These are phyloP conservation scores for Scolopax bukidnonensis DNA, from an alignment of 2,797 vertebrate genomes.

Conservation along the genomic window DNA sequence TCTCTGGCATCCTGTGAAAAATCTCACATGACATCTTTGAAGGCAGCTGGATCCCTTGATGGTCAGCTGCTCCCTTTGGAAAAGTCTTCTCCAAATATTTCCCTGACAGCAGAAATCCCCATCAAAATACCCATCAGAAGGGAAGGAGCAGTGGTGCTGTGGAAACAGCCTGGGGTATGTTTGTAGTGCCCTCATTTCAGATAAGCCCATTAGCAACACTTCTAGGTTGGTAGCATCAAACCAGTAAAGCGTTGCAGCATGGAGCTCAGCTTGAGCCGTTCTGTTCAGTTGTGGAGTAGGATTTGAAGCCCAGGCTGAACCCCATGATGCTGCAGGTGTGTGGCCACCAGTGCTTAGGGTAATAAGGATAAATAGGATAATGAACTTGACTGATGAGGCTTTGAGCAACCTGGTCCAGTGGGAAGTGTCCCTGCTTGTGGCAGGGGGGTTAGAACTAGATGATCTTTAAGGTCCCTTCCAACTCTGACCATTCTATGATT, in stretches of 20 bases:
- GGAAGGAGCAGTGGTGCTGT: background rate
- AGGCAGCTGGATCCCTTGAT: background rate
- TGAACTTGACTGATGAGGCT: too few species aligned
- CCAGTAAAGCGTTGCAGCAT: background rate
- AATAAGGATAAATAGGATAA: background rate
- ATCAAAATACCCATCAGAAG: background rate
- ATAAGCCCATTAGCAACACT: background rate
- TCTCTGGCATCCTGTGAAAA: conserved; percentile 59
- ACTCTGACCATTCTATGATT: too few species aligned
- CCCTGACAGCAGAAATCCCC: background rate
- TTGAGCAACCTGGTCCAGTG: too few species aligned
- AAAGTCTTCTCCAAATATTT: background rate
- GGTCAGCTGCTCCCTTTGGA: conserved; percentile 51
- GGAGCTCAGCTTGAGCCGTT: background rate
- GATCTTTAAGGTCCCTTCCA: too few species aligned
- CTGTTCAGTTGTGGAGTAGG: background rate
- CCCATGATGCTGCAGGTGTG: background rate
- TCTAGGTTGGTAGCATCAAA: background rate
- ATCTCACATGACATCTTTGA: conserved; percentile 61
- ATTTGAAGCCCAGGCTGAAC: background rate
- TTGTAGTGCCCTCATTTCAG: background rate
- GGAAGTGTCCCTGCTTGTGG: too few species aligned
- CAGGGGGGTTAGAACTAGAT: too few species aligned
- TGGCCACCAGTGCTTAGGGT: background rate
- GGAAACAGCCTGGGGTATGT: background rate